Percentiles rank a stretch among this genome's conserved stretches.
phyloP scores from a whole-genome alignment of 2,797 vertebrate species.

The Eremophila alpestris region DNA sequence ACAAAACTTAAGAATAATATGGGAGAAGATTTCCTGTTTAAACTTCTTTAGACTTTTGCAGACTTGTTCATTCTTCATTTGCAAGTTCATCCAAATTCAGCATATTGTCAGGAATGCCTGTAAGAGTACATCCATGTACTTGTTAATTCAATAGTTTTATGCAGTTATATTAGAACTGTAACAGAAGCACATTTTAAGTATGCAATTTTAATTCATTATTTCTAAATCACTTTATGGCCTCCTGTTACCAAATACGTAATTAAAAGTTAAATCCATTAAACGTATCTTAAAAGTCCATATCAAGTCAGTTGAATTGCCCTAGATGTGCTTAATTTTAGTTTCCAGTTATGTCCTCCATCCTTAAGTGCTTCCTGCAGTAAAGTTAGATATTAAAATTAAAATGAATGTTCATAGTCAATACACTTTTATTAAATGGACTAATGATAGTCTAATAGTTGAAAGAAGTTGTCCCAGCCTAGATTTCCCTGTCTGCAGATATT shows the following conservation, averaged over 20 bases:
- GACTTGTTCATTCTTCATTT: neutral
- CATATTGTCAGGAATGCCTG: neutral
- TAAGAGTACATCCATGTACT: neutral
- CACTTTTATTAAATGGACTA: neutral
- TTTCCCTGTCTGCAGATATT: neutral
- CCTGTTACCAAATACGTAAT: neutral
- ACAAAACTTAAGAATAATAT: neutral
- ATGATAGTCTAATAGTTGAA: neutral
- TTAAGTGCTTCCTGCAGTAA: neutral
- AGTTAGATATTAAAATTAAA: neutral
- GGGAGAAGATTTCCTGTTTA: neutral
- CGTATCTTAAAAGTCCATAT: neutral
- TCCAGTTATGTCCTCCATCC: neutral
- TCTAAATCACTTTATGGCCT: neutral
- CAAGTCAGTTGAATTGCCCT: neutral
- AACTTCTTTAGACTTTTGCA: neutral
- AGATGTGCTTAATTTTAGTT: neutral
- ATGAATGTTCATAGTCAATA: neutral
- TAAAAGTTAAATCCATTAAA: neutral
- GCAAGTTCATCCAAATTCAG: neutral
- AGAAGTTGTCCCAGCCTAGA: neutral
- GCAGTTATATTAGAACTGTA: neutral
- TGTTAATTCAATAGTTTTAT: neutral
- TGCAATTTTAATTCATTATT: neutral
- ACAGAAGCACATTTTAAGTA: neutral